Evolutionary conservation across 2,888 invertebrate species (phyloP), one percentile per base, ranked within the genome.

Genomic region (Epinotia ramella): DNA sequence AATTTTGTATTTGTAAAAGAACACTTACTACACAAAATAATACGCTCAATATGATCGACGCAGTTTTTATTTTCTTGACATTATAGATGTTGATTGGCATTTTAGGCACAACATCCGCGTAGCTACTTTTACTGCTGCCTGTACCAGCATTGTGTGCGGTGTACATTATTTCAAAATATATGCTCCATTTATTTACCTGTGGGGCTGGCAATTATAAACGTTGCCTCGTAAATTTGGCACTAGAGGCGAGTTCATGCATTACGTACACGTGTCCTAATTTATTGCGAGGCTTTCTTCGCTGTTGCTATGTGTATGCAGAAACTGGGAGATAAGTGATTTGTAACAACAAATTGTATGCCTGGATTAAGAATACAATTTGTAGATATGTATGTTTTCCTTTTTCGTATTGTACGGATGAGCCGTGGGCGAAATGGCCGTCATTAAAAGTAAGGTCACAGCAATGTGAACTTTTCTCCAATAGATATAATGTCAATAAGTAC

Each of bases 201-300:
- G 40, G 33, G 53, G 59, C 60, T 67, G 62, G 67, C 67, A 73
- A 73, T 73, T 73, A 73, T 68, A 73, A 73, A 73, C 44, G 73
- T 67, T 68, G 68, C 62, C 67, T 62, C 73, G 68, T 73, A 73
- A 73, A 73, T 73, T 73, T 73, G 53, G 67, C 62, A 73, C 60
- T 60, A 73, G 62, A 64, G 73, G 73, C 20, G 73, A 73, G 73
- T 73, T 73, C 44, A 73, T 73, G 73, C 68, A 73, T 73, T 73
- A 73, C 60, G 62, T 73, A 73, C 73, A 67, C 73, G 67, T 73
- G 73, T 68, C 73, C 67, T 73, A 56, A 73, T 73, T 73, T 73
- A 73, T 73, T 73, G 66, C 73, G 49, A 63, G 67, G 73, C 62
- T 68, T 73, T 73, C 73, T 62, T 73, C 44, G 60, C 73, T 73